These are phyloP conservation scores for Cyprinella venusta DNA, from an alignment of 2,797 vertebrate genomes.

Conservation along the genomic window DNA sequence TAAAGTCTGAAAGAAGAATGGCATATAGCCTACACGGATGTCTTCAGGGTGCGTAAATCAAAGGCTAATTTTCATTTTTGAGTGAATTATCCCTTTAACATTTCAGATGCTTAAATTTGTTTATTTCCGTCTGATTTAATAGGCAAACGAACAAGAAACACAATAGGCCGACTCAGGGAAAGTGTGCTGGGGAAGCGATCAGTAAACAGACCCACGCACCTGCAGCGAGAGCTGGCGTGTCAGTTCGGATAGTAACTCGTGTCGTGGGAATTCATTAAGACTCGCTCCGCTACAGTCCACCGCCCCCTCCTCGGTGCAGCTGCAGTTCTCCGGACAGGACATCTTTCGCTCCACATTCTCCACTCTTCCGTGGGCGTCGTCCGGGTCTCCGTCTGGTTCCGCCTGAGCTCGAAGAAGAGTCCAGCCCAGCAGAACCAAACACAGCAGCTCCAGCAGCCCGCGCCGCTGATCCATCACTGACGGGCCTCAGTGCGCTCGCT, in stretches of 20 bases:
- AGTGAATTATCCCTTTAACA: neutral
- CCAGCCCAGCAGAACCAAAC: conserved; percentile 75
- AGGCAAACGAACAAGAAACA: neutral
- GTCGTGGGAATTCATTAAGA: conserved; percentile 85
- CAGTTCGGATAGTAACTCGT: conserved; percentile 75
- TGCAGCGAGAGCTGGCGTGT: conserved; percentile 92
- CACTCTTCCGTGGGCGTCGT: conserved; percentile 53
- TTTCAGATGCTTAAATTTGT: neutral
- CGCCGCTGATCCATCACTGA: conserved; percentile 69
- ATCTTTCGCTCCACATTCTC: conserved; percentile 45
- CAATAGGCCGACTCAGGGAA: neutral
- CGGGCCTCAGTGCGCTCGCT: neutral
- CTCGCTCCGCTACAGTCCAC: conserved; percentile 95
- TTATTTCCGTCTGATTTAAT: too few relatives aligned
- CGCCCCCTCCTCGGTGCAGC: conserved; percentile 85
- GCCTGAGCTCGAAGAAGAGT: conserved; percentile 71
- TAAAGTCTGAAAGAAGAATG: too few relatives aligned
- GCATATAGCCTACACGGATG: too few relatives aligned
- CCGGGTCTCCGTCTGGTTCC: conserved; percentile 64
- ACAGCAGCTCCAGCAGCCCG: conserved; percentile 70
- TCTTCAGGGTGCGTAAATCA: too few relatives aligned
- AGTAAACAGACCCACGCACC: conserved; percentile 72
- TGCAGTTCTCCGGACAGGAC: conserved; percentile 85
- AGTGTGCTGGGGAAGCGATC: neutral
- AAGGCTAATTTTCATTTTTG: too few relatives aligned